These are phyloP conservation scores for Philopotamus ludificatus DNA, from an alignment of 1,140 invertebrate genomes.

Conservation along the genomic window DNA sequence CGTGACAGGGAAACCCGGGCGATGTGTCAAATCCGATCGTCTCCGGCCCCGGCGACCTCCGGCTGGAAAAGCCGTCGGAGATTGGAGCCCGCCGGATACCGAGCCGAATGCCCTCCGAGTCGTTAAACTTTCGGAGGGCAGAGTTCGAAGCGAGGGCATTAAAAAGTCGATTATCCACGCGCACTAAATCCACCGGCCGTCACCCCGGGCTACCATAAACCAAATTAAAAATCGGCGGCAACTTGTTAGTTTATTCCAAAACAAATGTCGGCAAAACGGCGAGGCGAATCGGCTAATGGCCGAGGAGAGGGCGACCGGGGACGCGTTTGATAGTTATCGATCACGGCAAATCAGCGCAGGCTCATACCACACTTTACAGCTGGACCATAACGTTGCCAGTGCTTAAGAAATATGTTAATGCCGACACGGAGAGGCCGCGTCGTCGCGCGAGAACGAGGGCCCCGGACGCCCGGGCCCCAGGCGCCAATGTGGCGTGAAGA, in stretches of 20 bases:
- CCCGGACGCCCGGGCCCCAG: no score
- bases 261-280: slow-evolving; percentile 24
- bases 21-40: neutral
- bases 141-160: slow-evolving; percentile 5
- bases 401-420: no score
- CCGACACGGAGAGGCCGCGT: no score
- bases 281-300: slow-evolving; percentile 20
- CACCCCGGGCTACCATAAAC: neutral
- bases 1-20: neutral
- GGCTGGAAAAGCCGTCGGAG: no score
- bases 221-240: slow-evolving; percentile 5
- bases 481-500: neutral
- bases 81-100: no score
- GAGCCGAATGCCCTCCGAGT: neutral
- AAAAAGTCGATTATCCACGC: slow-evolving; percentile 29
- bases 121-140: neutral
- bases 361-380: no score
- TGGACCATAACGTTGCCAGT: no score
- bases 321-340: no score
- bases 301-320: no score
- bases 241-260: slow-evolving; percentile 24
- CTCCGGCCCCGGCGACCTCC: no score
- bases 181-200: neutral
- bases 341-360: no score
- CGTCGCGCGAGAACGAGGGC: no score